Percentiles rank a stretch among this genome's conserved stretches.
Conservation (phyloP, 2,888 invertebrate species). For the Phasia obesa region DNA sequence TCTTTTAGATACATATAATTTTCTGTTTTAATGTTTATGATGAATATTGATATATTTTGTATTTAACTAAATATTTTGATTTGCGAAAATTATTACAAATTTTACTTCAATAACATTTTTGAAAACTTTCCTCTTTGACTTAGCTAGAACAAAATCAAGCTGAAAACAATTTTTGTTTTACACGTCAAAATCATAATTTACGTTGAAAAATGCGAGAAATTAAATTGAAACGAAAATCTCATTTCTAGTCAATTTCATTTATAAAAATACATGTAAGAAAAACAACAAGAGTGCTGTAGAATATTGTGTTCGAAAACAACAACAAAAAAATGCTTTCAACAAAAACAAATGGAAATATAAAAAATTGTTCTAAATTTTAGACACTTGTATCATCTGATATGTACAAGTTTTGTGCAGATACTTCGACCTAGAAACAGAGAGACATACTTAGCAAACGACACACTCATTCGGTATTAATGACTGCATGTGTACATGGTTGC, state of each 20-base stretch:
- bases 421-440: neutral
- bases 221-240: constrained; percentile 52
- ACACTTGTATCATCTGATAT: constrained; percentile 6
- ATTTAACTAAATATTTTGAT: too few species aligned
- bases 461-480: neutral
- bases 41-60: too few species aligned
- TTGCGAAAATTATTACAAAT: too few species aligned
- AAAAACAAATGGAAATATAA: constrained; percentile 5
- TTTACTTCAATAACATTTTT: too few species aligned
- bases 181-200: constrained; percentile 28
- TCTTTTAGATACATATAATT: too few species aligned
- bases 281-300: neutral
- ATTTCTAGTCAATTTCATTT: constrained; percentile 47
- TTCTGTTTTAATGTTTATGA: too few species aligned
- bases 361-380: constrained; percentile 9
- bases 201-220: constrained; percentile 16
- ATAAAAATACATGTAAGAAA: neutral
- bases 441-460: constrained; percentile 5
- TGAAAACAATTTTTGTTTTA: too few species aligned
- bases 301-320: too few species aligned
- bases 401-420: constrained; percentile 22
- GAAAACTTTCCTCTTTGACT: too few species aligned
- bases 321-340: too few species aligned
- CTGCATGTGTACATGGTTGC: neutral
- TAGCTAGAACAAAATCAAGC: too few species aligned